phyloP scores from a whole-genome alignment of 37 sponge, comb jelly and placozoan species.

The Chondrosia reniformis region DNA sequence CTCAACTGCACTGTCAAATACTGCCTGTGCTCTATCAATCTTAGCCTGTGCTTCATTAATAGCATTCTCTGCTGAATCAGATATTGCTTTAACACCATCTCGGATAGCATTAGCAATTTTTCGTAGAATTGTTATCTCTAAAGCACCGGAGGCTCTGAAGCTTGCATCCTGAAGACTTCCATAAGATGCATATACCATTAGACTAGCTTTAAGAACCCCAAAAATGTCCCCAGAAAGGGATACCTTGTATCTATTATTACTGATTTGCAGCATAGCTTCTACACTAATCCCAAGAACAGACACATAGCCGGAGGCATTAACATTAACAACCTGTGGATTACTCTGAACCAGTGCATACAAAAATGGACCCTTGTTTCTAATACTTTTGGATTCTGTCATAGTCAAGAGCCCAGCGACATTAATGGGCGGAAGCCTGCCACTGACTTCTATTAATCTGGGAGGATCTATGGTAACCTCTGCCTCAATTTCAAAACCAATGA shows the following conservation, averaged over 20 bases:
- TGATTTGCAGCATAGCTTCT: slow-evolving; percentile 8
- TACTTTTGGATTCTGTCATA: slow-evolving; percentile 23
- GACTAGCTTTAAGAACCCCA: neutral
- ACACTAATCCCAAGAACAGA: slow-evolving; percentile 9
- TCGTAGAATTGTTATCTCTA: neutral
- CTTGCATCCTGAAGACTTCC: neutral
- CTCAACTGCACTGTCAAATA: slow-evolving; percentile 13
- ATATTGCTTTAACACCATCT: neutral
- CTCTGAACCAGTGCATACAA: neutral
- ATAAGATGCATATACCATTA: neutral
- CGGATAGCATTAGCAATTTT: neutral
- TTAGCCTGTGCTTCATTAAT: slow-evolving; percentile 15
- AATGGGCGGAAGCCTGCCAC: slow-evolving; percentile 3
- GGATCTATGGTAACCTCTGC: slow-evolving; percentile 12
- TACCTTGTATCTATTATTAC: slow-evolving; percentile 1
- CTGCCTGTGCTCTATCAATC: neutral
- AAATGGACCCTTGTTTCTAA: slow-evolving; percentile 14
- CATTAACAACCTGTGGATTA: neutral
- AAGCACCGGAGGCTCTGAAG: slow-evolving; percentile 1
- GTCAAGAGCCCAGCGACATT: slow-evolving; percentile 7
- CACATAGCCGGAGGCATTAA: slow-evolving; percentile 19
- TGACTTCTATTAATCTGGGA: slow-evolving; percentile 10
- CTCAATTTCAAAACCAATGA: slow-evolving; percentile 12
- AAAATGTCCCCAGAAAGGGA: slow-evolving; percentile 14
- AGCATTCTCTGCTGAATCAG: neutral